A percentile compares a stretch with the other conserved stretches of the same genome.
Conservation (phyloP, 2,113 vertebrate genomes). For the Scatophagus argus region DNA sequence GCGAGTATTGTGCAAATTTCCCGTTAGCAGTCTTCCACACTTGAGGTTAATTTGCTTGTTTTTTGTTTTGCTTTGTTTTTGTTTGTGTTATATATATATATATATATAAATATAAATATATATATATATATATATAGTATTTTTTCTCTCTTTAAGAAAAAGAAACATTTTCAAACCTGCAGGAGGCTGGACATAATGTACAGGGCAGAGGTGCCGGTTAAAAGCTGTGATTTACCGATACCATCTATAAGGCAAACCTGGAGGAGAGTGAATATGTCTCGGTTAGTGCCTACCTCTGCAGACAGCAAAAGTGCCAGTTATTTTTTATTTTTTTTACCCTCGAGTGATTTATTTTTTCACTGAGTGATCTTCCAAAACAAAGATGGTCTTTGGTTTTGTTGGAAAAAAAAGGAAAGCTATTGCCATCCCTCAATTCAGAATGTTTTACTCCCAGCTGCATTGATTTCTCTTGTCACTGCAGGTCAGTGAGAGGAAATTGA, state of each 20-base stretch:
- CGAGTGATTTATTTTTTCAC: slow-evolving; percentile 57
- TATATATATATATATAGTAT: slow-evolving; percentile 6
- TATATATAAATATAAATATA: neutral
- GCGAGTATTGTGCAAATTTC: slow-evolving; percentile 46
- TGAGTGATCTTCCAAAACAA: slow-evolving; percentile 56
- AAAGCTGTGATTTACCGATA: slow-evolving; percentile 28
- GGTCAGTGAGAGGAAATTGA: slow-evolving; percentile 83
- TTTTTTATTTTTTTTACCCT: slow-evolving; percentile 50
- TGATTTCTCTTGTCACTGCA: slow-evolving; percentile 82
- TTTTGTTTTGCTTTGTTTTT: neutral
- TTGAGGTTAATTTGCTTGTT: slow-evolving; percentile 16
- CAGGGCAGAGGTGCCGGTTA: slow-evolving; percentile 2
- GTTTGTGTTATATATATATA: slow-evolving; percentile 6
- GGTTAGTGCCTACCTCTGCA: slow-evolving; percentile 29
- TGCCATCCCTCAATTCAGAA: slow-evolving; percentile 57
- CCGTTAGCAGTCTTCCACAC: neutral
- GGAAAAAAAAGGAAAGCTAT: slow-evolving; percentile 40
- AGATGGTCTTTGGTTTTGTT: slow-evolving; percentile 56
- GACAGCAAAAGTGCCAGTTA: slow-evolving; percentile 39
- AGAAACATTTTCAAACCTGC: neutral
- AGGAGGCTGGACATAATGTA: neutral
- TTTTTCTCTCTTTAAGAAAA: neutral
- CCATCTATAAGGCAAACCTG: slow-evolving; percentile 14
- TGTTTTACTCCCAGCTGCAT: slow-evolving; percentile 73
- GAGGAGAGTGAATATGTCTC: slow-evolving; percentile 12